These are phyloP conservation scores for Pogonomyrmex californicus DNA, from an alignment of 1,140 invertebrate genomes.

Conservation along the genomic window DNA sequence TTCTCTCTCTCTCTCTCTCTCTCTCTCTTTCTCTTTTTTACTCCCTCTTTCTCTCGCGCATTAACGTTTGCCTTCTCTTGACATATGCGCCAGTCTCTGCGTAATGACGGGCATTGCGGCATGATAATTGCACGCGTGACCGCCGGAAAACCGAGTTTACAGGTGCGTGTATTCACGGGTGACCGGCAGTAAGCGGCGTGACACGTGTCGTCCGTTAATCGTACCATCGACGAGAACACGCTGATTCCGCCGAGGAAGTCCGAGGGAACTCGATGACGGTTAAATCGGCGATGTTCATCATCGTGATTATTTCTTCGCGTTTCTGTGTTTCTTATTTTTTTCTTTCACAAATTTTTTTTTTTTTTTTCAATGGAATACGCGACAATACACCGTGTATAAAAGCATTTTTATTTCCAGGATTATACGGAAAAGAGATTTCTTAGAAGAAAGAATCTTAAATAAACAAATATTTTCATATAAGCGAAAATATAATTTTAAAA, in stretches of 20 bases:
- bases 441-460: too few relatives aligned
- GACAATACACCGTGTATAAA: background rate
- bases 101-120: slow-evolving; percentile 66
- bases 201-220: slow-evolving; percentile 65
- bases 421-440: background rate
- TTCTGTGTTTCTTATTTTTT: background rate
- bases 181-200: slow-evolving; percentile 48
- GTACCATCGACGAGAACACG: slow-evolving; percentile 13
- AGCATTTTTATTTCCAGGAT: background rate
- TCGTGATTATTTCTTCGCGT: background rate
- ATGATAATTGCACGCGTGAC: slow-evolving; percentile 64
- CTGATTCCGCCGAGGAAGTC: slow-evolving; percentile 15
- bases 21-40: background rate
- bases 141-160: slow-evolving; percentile 71
- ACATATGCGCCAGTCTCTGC: slow-evolving; percentile 65
- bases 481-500: too few relatives aligned
- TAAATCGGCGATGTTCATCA: background rate
- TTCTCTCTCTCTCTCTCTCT: background rate
- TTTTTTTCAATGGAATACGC: background rate
- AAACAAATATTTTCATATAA: too few relatives aligned
- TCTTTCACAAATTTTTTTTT: background rate
- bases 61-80: slow-evolving; percentile 52
- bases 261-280: background rate
- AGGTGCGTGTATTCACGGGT: slow-evolving; percentile 74
- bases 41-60: background rate